phyloP scores from a whole-genome alignment of 2,113 vertebrate genomes.

The Cyanoramphus novaezelandiae region DNA sequence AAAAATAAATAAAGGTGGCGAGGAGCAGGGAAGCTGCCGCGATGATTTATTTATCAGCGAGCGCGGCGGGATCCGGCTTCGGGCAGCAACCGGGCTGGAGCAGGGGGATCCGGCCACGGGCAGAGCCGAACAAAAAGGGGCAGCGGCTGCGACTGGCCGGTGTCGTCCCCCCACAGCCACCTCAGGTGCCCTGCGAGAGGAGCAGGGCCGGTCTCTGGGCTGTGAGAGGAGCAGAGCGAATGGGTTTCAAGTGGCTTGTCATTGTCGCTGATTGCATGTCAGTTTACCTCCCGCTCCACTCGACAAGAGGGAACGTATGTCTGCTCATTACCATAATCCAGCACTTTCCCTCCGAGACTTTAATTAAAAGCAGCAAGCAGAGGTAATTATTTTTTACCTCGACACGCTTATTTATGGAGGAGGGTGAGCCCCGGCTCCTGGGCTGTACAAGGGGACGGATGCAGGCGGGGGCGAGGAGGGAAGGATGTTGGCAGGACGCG shows the following conservation, averaged over 20 bases:
- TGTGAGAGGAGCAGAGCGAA: conserved; percentile 75
- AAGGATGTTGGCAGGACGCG: not conserved
- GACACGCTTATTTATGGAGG: conserved; percentile 79
- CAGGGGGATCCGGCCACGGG: not conserved
- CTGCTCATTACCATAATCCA: conserved; percentile 96
- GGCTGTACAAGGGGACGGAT: conserved; percentile 39
- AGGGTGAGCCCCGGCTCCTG: conserved; percentile 65
- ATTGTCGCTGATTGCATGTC: conserved; percentile 83
- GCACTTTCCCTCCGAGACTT: conserved; percentile 90
- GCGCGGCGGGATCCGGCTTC: not conserved
- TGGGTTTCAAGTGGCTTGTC: conserved; percentile 83
- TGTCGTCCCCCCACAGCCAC: not conserved
- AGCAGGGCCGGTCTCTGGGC: conserved; percentile 3
- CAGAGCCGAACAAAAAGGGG: not conserved
- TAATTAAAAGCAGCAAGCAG: conserved; percentile 93
- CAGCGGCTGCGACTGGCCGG: not conserved
- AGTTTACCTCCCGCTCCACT: conserved; percentile 84
- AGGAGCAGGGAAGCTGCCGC: not conserved
- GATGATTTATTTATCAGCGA: not conserved
- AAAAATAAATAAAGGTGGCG: not conserved
- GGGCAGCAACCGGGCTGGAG: not conserved
- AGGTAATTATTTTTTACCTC: conserved; percentile 86
- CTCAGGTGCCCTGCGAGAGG: not conserved
- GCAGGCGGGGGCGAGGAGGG: conserved; percentile 4
- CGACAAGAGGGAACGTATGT: conserved; percentile 85